Evolutionary conservation across 2,113 vertebrate species (phyloP).

Genomic region (Phrynocephalus versicolor): DNA sequence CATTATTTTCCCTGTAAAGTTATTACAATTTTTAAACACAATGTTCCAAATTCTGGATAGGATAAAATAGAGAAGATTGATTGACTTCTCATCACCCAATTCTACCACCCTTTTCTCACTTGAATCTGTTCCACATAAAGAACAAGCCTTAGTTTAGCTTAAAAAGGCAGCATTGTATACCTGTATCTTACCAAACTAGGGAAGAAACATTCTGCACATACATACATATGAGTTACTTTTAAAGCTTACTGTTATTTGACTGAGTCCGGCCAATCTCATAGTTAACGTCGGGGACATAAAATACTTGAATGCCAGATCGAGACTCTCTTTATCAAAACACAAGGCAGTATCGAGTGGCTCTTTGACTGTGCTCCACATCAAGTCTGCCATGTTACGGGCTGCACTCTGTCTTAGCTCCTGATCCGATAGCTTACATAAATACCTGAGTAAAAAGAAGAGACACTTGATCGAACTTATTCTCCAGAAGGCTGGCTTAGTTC

Average conservation of each 20-base stretch:
- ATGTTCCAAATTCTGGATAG: too few relatives aligned
- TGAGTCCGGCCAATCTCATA: slow-evolving; percentile 97
- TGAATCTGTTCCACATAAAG: not conserved
- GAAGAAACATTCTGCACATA: not conserved
- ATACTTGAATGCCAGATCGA: slow-evolving; percentile 99
- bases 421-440: slow-evolving; percentile 97
- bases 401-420: slow-evolving; percentile 98
- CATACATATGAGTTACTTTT: not conserved
- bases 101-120: not conserved
- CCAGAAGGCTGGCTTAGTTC: not conserved
- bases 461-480: slow-evolving; percentile 17
- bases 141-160: not conserved
- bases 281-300: slow-evolving; percentile 99
- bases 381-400: slow-evolving; percentile 97
- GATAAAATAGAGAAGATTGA: too few relatives aligned
- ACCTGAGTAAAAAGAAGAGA: slow-evolving; percentile 74
- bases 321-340: slow-evolving; percentile 98
- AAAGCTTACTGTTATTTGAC: slow-evolving; percentile 94
- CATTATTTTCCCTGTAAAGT: too few relatives aligned
- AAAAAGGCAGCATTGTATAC: not conserved
- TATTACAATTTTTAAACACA: too few relatives aligned
- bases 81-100: not conserved
- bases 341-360: slow-evolving; percentile 96
- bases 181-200: not conserved
- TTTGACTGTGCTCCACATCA: slow-evolving; percentile 99